These are phyloP conservation scores for Eurosta solidaginis DNA, from an alignment of 1,140 invertebrate species.

Conservation along the genomic window DNA sequence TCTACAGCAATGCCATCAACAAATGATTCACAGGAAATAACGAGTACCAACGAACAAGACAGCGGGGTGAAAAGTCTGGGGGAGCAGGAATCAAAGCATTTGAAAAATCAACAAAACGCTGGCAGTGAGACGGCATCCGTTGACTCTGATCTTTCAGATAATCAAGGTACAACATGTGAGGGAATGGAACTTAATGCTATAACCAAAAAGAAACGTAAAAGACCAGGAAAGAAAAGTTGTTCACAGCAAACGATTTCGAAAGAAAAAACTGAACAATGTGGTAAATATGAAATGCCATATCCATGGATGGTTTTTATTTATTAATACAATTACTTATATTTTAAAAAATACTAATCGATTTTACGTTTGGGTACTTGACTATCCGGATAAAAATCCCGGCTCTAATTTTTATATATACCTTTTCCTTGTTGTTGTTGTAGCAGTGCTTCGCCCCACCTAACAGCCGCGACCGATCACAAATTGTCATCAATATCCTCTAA, in stretches of 20 bases:
- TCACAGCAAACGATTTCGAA: neutral
- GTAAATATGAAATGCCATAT: neutral
- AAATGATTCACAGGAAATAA: neutral
- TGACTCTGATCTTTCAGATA: neutral
- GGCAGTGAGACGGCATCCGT: neutral
- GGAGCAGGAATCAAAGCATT: neutral
- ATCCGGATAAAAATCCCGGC: no score
- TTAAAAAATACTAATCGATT: no score
- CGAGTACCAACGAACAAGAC: slow-evolving; percentile 20
- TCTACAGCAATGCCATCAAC: neutral
- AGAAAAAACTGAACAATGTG: neutral
- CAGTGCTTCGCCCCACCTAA: no score
- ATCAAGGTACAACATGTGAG: neutral
- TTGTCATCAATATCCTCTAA: no score
- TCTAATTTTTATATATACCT: no score
- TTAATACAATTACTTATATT: no score
- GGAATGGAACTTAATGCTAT: neutral
- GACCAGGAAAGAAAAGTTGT: neutral
- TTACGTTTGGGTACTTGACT: no score
- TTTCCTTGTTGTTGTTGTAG: no score
- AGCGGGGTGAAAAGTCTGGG: neutral
- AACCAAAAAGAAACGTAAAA: neutral
- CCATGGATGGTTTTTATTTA: no score
- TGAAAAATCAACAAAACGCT: neutral
- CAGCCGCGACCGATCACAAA: no score